Conservation (phyloP, 2,888 invertebrate genomes). For the Leptopilina myrica region DNA sequence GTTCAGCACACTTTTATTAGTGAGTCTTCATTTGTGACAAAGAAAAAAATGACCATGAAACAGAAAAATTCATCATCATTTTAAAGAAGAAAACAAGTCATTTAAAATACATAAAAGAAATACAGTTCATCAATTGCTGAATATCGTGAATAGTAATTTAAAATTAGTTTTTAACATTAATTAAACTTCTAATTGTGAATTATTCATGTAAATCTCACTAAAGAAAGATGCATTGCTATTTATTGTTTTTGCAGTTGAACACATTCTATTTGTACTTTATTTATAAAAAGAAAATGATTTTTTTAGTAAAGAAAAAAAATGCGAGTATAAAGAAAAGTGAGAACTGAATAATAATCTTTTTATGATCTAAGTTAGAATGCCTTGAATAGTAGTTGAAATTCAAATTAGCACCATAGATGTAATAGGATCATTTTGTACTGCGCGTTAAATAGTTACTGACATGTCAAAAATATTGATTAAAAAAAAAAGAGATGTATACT, state of each 20-base stretch:
- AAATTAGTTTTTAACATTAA: constrained; percentile 1
- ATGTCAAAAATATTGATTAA: constrained; percentile 23
- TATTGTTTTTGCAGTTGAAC: constrained; percentile 24
- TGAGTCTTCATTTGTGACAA: constrained; percentile 40
- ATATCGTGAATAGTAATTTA: constrained; percentile 3
- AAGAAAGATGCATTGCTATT: constrained; percentile 13
- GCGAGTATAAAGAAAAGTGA: constrained; percentile 35
- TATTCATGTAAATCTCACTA: not conserved
- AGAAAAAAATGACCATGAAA: too few species aligned
- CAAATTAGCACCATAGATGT: constrained; percentile 5
- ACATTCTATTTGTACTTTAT: constrained; percentile 14
- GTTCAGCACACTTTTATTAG: constrained; percentile 42
- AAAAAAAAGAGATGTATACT: not conserved
- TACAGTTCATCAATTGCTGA: not conserved
- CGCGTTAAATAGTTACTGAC: constrained; percentile 32
- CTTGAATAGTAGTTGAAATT: constrained; percentile 11
- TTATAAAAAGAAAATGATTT: constrained; percentile 1
- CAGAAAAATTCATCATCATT: too few species aligned
- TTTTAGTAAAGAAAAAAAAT: not conserved
- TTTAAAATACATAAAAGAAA: not conserved
- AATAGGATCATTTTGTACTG: constrained; percentile 30
- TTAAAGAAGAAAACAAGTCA: constrained; percentile 27
- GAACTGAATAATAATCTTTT: constrained; percentile 9
- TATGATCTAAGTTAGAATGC: constrained; percentile 27
- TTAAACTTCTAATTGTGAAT: not conserved